These are phyloP conservation scores for Sebastes elongatus DNA, from an alignment of 2,797 vertebrate species.

Conservation along the genomic window DNA sequence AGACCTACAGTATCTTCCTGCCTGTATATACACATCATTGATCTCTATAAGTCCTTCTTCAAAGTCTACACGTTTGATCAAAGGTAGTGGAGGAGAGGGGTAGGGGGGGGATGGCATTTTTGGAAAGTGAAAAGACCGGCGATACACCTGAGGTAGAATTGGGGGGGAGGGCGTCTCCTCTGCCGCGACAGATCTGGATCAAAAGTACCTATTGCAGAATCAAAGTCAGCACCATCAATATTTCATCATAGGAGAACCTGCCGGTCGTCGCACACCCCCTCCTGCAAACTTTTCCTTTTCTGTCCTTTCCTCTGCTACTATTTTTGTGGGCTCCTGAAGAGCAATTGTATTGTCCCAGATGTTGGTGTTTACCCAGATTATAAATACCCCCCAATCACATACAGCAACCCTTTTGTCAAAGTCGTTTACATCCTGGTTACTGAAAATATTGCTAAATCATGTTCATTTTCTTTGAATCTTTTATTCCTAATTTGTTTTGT, in stretches of 20 bases:
- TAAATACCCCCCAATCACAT: background rate
- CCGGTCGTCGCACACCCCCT: background rate
- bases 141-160: constrained; percentile 54
- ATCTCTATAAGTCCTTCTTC: constrained; percentile 64
- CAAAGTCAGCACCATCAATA: constrained; percentile 75
- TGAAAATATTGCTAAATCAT: background rate
- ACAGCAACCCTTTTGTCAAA: background rate
- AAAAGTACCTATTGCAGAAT: constrained; percentile 76
- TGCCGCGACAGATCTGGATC: constrained; percentile 74
- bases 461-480: background rate
- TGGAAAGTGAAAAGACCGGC: constrained; percentile 46
- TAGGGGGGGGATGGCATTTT: constrained; percentile 56
- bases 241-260: constrained; percentile 73
- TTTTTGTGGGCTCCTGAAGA: background rate
- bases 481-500: background rate
- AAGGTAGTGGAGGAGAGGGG: constrained; percentile 54
- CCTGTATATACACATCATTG: constrained; percentile 52
- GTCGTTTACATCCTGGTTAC: background rate
- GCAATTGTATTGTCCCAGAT: background rate
- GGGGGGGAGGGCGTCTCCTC: constrained; percentile 23
- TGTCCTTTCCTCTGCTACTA: constrained; percentile 4
- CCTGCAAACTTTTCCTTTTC: constrained; percentile 38
- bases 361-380: background rate
- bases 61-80: constrained; percentile 71
- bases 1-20: constrained; percentile 30